Base-by-base conservation (phyloP, 2,797 vertebrate species). In the Heliangelus exortis region DNA sequence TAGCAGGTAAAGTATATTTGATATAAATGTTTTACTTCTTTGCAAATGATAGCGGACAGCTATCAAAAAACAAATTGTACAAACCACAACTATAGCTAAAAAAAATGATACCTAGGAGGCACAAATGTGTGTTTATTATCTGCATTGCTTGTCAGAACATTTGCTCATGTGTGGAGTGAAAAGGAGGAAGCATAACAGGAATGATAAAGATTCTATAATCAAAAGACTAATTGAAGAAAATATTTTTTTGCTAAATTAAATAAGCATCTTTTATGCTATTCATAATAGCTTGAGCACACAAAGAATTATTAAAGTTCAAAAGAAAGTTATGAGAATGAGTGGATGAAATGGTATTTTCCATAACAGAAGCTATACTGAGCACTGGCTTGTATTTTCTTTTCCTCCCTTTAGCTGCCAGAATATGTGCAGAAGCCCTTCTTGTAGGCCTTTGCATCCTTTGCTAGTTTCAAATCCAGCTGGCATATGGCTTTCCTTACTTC, bases 141-240 rank as follows among this genome's bases (percentile, higher is more conserved):
- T 81, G 25, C 59, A 31, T 81, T 86, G 17, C 80, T 86, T 92
- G 80, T 90, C 84, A 72, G 77, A 94, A 81, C 41, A 55, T 92
- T 84, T 90, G n/a, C n/a, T 51, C 80, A 14, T 88, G 31, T 84
- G 51, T 66, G 63, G 61, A 79, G 29, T 80, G 53, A 80, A 90
- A 88, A 85, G 18, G 34, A 85, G 31, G 33, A 83, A 77, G 76
- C 93, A 74, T 84, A 92, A 45, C 61, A 45, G 36, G 31, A 80
- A 86, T 89, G 7, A 71, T 90, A 92, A 93, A 92, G 80, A 47
- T 34, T 29, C 33, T 78, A 13, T 36, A 33, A 78, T 78, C 69
- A 92, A 94, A 90, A 96, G 8, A 78, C 92, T 77, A 28, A 80
- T 84, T 62, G 75, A 62, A 80, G 33, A 89, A 95, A 93, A 90